Base-by-base conservation (phyloP, 2,113 vertebrate genomes). In the Brachirus orientalis region DNA sequence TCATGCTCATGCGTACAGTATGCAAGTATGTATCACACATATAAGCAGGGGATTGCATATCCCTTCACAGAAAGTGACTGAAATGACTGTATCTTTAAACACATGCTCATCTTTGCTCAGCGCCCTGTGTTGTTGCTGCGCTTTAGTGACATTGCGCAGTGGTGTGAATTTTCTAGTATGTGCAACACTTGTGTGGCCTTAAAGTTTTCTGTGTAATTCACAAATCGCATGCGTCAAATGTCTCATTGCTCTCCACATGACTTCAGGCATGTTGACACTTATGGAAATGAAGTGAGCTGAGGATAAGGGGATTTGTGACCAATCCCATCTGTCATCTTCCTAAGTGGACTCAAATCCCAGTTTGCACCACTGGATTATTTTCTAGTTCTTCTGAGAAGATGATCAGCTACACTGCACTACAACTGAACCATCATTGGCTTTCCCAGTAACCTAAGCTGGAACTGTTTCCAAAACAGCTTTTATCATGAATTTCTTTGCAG, bases 281-380 rank as follows among this genome's bases (percentile, higher is more conserved):
- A 83, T 85, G 87, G 87, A 80, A 86, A 86, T 85, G 60, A 90
- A 86, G 75, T 79, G 79, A 82, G 83, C 77, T 72, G 75, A 80
- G 72, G 84, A 75, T 85, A 80, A 88, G 80, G 82, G 84, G 89
- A 90, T 90, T 90, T 88, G 80, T 75, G 41, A 63, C 78, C 82
- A 79, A 89, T 85, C 85, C 87, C 85, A 80, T 88, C 87, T 86
- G 89, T 89, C 89, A 88, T 89, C 84, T 86, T 86, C 75, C 82
- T 89, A 88, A 88, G 74, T 87, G 84, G 82, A 82, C 80, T 79
- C 40, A 80, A 88, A 90, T 85, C 86, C 80, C 69, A 58, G 53
- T 10, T 68, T 60, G 75, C 75, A 68, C 54, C 54, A 57, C 48
- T 17, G 76, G 82, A 85, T 88, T 86, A 85, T 79, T 51, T 37